These are phyloP conservation scores for Athetis lepigone DNA, from an alignment of 2,888 invertebrate species.

Conservation along the genomic window DNA sequence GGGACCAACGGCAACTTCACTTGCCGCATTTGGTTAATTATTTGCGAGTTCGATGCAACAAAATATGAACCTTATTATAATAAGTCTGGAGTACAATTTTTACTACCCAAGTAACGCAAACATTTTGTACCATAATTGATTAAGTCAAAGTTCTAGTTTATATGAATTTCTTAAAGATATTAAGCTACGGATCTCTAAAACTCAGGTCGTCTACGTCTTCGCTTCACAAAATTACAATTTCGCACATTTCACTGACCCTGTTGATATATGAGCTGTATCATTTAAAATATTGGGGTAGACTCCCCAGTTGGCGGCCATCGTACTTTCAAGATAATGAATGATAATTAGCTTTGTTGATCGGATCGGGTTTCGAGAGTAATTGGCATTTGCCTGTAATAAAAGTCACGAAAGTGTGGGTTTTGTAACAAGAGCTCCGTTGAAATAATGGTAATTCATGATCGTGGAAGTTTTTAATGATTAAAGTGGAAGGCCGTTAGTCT, in stretches of 20 bases:
- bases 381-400: slow-evolving; percentile 43
- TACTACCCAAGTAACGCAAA: no score
- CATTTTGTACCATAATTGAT: no score
- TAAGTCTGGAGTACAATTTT: no score
- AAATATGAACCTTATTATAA: no score
- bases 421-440: slow-evolving; percentile 30
- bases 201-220: slow-evolving; percentile 31
- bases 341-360: slow-evolving; percentile 45
- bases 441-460: slow-evolving; percentile 15
- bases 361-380: slow-evolving; percentile 44
- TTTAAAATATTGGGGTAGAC: slow-evolving; percentile 64
- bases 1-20: no score
- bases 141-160: no score
- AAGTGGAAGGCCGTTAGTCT: neutral
- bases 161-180: neutral
- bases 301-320: slow-evolving; percentile 35
- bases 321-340: slow-evolving; percentile 37
- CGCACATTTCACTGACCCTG: slow-evolving; percentile 68
- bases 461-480: slow-evolving; percentile 1
- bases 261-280: slow-evolving; percentile 68
- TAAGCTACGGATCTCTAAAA: slow-evolving; percentile 23
- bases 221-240: slow-evolving; percentile 68
- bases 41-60: no score
- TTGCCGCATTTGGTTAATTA: no score
- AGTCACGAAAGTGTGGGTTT: slow-evolving; percentile 42